Evolutionary conservation across 2,113 vertebrate genomes (phyloP).

Genomic region (Taxidea taxus): DNA sequence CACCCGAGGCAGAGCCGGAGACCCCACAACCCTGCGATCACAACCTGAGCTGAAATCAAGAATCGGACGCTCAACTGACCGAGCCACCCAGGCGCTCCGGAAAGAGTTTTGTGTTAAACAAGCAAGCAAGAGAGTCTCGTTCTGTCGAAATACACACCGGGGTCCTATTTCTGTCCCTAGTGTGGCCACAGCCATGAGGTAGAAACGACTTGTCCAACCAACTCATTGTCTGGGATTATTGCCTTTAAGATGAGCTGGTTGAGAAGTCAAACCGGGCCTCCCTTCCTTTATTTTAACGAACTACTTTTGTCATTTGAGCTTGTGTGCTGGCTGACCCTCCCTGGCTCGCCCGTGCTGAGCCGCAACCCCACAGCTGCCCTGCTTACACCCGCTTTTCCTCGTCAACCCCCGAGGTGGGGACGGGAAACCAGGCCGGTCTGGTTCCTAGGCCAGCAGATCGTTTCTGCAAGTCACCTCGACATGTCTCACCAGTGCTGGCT

Average conservation of each 20-base stretch:
- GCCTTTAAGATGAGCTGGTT: not conserved
- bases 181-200: rapidly evolving
- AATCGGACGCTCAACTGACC: not conserved
- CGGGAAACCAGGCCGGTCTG: not conserved
- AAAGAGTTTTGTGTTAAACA: not conserved
- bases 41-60: not conserved
- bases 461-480: not conserved
- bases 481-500: not conserved
- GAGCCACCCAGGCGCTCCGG: not conserved
- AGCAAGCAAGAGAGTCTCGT: not conserved
- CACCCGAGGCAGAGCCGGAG: not conserved
- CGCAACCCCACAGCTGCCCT: not conserved
- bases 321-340: not conserved
- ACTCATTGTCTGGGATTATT: not conserved
- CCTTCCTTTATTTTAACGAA: too few relatives aligned
- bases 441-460: conserved; percentile 1
- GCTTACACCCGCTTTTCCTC: conserved; percentile 7
- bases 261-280: not conserved
- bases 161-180: not conserved
- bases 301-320: not conserved
- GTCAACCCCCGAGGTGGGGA: not conserved
- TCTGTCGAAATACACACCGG: not conserved
- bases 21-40: not conserved
- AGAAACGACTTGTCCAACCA: rapidly evolving
- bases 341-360: rapidly evolving